Conservation (phyloP, 1,140 invertebrate genomes). For the Reticulitermes speratus region DNA sequence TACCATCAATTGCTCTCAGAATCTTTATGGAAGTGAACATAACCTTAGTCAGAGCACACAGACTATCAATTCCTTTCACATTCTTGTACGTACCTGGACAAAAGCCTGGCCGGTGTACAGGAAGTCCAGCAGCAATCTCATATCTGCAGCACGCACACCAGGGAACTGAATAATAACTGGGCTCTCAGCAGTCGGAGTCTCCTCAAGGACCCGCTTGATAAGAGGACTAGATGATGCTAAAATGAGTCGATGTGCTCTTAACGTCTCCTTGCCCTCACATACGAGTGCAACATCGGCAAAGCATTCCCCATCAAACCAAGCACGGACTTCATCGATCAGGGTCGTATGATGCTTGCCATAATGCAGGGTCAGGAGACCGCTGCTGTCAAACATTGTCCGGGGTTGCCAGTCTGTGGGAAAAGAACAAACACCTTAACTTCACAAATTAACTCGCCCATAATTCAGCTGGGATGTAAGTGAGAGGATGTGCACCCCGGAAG, state of each 20-base stretch:
- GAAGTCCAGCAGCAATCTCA: conserved; percentile 76
- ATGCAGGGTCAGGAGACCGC: conserved; percentile 76
- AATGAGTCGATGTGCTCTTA: conserved; percentile 69
- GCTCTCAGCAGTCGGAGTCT: conserved; percentile 67
- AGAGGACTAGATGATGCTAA: conserved; percentile 80
- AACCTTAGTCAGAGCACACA: too few relatives aligned
- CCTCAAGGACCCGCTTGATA: conserved; percentile 70
- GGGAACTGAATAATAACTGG: conserved; percentile 73
- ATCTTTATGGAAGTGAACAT: too few relatives aligned
- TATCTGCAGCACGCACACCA: conserved; percentile 71
- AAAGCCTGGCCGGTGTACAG: conserved; percentile 81
- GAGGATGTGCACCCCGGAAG: too few relatives aligned
- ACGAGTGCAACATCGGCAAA: conserved; percentile 76
- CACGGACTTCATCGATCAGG: conserved; percentile 80
- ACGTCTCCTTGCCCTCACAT: conserved; percentile 55
- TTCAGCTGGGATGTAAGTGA: too few relatives aligned
- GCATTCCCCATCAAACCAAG: conserved; percentile 76
- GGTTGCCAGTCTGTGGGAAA: background rate
- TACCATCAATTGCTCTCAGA: too few relatives aligned
- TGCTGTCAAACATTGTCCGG: conserved; percentile 24
- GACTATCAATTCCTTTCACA: too few relatives aligned
- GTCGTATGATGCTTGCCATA: conserved; percentile 88
- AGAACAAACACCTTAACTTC: background rate
- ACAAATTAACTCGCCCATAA: too few relatives aligned
- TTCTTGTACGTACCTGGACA: conserved; percentile 59